Percentiles rank a stretch among this genome's conserved stretches.
Conservation (phyloP, 2,797 vertebrate species). For the Melanogrammus aeglefinus region DNA sequence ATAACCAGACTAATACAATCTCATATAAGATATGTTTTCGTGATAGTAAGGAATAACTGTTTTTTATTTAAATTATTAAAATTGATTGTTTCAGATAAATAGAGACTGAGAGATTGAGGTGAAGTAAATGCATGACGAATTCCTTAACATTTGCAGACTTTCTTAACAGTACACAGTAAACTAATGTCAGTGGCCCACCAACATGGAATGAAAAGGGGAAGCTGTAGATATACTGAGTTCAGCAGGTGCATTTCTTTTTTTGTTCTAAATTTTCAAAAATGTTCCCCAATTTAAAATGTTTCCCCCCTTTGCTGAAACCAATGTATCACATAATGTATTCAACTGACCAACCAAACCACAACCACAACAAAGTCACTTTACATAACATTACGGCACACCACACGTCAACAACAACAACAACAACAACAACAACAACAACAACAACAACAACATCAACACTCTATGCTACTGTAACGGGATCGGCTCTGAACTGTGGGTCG, state of each 20-base stretch:
- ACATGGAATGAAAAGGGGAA: conserved; percentile 10
- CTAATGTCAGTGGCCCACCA: conserved; percentile 4
- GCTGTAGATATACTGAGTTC: conserved; percentile 18
- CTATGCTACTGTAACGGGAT: conserved; percentile 52
- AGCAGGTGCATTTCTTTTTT: conserved; percentile 26
- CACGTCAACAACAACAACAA: conserved; percentile 31
- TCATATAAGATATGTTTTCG: not conserved
- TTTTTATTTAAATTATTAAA: not conserved
- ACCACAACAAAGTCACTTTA: conserved; percentile 24
- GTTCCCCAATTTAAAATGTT: not conserved
- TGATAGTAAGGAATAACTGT: not conserved
- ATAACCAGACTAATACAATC: not conserved
- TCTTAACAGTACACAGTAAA: not conserved
- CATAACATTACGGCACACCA: conserved; percentile 31
- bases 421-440: conserved; percentile 32
- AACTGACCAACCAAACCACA: not conserved
- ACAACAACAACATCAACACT: conserved; percentile 26
- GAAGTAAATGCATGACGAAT: not conserved
- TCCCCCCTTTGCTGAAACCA: conserved; percentile 33
- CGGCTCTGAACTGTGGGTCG: conserved; percentile 46
- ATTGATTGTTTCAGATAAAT: not conserved
- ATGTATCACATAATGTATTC: not conserved
- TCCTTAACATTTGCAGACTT: not conserved
- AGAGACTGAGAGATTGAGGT: not conserved
- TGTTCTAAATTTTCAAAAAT: not conserved